phyloP scores from a whole-genome alignment of 2,797 vertebrate genomes.

The Alauda arvensis region DNA sequence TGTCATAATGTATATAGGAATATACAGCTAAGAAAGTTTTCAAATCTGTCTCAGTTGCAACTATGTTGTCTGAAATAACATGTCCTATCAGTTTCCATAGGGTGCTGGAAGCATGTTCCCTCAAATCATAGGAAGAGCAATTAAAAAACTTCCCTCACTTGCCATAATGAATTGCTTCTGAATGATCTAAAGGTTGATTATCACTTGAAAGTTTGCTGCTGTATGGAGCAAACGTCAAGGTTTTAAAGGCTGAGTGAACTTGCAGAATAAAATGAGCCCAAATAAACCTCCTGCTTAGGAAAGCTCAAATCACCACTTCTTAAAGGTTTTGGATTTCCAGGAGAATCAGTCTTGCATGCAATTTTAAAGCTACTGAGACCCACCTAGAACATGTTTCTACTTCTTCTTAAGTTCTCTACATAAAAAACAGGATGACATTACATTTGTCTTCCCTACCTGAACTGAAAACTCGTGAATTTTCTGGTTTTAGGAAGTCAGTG shows the following conservation, averaged over 20 bases:
- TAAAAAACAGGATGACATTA: neutral
- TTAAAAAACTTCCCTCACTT: neutral
- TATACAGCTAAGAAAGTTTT: neutral
- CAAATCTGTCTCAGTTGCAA: neutral
- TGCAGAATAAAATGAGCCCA: neutral
- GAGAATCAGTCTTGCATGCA: neutral
- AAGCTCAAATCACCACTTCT: neutral
- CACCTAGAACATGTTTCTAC: neutral
- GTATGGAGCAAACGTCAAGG: neutral
- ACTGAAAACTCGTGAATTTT: neutral
- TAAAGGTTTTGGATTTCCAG: neutral
- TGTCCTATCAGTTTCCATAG: neutral
- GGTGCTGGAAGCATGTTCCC: neutral
- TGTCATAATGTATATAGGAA: neutral
- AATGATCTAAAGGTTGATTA: constrained; percentile 9
- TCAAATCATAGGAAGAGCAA: neutral
- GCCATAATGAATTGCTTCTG: neutral
- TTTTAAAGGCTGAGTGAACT: neutral
- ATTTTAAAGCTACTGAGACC: neutral
- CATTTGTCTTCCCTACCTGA: neutral
- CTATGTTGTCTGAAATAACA: neutral
- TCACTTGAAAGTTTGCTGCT: neutral
- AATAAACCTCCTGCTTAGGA: neutral
- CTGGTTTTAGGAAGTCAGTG: neutral
- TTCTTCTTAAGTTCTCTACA: neutral